Evolutionary conservation across 2,888 invertebrate genomes (phyloP).

Genomic region (Eremobia ochroleuca): DNA sequence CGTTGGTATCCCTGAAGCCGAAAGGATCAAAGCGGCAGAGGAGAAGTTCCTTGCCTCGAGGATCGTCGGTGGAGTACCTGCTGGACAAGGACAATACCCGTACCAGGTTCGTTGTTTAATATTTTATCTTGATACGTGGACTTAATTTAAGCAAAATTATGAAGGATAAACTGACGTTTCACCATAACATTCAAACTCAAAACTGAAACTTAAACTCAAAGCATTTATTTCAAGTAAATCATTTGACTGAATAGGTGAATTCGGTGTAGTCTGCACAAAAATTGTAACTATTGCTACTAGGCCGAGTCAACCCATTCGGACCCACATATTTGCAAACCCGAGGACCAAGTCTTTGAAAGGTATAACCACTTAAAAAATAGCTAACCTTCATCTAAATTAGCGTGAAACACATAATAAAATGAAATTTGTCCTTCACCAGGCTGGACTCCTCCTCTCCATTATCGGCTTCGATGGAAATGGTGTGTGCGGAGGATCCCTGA

Average conservation of each 20-base stretch:
- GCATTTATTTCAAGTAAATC: too few relatives aligned
- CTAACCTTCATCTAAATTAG: background rate
- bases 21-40: constrained; percentile 74
- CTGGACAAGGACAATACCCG: constrained; percentile 52
- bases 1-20: constrained; percentile 76
- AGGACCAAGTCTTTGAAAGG: background rate
- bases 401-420: background rate
- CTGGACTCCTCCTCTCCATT: constrained; percentile 69
- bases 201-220: too few relatives aligned
- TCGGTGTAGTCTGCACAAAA: background rate
- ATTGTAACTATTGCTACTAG: background rate
- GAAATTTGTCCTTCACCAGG: constrained; percentile 55
- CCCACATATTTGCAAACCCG: background rate
- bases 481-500: constrained; percentile 80
- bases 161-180: too few relatives aligned
- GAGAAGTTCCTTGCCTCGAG: constrained; percentile 66
- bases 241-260: too few relatives aligned
- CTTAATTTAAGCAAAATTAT: too few relatives aligned
- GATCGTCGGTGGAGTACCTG: constrained; percentile 75
- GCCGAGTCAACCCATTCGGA: background rate
- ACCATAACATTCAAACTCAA: too few relatives aligned
- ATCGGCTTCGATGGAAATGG: constrained; percentile 59
- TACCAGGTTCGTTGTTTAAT: constrained; percentile 51
- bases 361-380: background rate
- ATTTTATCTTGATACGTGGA: background rate